These are phyloP conservation scores for Pachycephus smyrnensis DNA, from an alignment of 2,888 invertebrate genomes.

Conservation along the genomic window DNA sequence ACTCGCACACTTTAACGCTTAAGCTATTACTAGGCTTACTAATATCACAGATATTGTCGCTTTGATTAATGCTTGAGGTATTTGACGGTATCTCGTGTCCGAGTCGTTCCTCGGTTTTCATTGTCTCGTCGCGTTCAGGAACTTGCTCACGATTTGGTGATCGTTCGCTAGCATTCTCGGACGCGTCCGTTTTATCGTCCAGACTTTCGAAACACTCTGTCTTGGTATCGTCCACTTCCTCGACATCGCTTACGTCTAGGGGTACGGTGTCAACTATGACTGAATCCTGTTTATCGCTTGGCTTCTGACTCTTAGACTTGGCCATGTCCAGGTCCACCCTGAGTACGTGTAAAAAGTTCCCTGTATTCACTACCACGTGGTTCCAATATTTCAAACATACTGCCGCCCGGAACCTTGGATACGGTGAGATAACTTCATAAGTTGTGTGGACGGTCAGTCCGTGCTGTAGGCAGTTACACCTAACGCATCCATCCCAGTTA, in stretches of 20 bases:
- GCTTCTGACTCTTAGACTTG: conserved; percentile 49
- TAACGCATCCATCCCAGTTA: conserved; percentile 72
- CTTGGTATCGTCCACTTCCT: conserved; percentile 55
- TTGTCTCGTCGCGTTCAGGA: conserved; percentile 45
- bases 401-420: conserved; percentile 80
- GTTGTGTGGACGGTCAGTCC: conserved; percentile 93
- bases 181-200: conserved; percentile 50
- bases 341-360: conserved; percentile 85
- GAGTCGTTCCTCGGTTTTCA: conserved; percentile 46
- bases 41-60: conserved; percentile 59
- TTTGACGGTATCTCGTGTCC: conserved; percentile 46
- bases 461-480: conserved; percentile 85
- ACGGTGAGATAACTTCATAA: conserved; percentile 89
- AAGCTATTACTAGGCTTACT: conserved; percentile 51
- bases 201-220: conserved; percentile 51
- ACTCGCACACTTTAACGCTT: conserved; percentile 51
- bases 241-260: conserved; percentile 57
- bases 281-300: conserved; percentile 60
- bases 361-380: conserved; percentile 86
- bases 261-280: conserved; percentile 53
- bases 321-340: conserved; percentile 70
- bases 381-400: conserved; percentile 78
- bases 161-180: conserved; percentile 45
- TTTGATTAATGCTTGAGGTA: conserved; percentile 57
- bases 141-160: conserved; percentile 55